These are phyloP conservation scores for Eristalinus sepulchralis DNA, from an alignment of 2,888 invertebrate species.

Conservation along the genomic window DNA sequence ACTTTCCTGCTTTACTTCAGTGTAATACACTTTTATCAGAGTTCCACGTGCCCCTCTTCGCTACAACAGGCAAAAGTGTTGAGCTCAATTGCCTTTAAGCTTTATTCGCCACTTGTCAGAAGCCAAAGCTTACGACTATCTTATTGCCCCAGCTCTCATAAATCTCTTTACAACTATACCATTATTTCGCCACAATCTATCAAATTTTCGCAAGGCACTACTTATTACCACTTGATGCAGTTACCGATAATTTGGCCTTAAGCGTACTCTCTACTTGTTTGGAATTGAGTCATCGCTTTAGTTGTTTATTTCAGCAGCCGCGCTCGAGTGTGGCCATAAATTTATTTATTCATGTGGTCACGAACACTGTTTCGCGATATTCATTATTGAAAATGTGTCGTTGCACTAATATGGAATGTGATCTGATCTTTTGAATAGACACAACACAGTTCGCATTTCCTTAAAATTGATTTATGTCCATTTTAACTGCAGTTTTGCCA, in stretches of 20 bases:
- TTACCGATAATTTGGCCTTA: not conserved
- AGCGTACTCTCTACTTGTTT: constrained; percentile 7
- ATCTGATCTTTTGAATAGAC: not conserved
- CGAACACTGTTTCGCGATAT: not conserved
- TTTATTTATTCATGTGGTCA: constrained; percentile 16
- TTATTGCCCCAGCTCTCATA: not conserved
- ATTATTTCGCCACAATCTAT: not conserved
- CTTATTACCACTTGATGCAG: not conserved
- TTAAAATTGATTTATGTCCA: not conserved
- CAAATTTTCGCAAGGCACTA: not conserved
- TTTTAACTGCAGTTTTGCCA: not conserved
- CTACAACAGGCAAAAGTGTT: not conserved
- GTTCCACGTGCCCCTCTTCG: not conserved
- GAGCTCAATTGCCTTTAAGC: not conserved
- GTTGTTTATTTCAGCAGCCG: not conserved
- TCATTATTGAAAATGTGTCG: not conserved
- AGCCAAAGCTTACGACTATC: not conserved
- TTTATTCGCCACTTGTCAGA: not conserved
- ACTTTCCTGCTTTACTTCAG: not conserved
- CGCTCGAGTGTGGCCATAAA: not conserved
- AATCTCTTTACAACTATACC: not conserved
- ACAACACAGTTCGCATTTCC: not conserved
- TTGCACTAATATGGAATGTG: not conserved
- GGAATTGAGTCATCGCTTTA: constrained; percentile 15
- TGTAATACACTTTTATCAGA: not conserved